Evolutionary conservation across 2,888 invertebrate species (phyloP), one percentile per base, ranked within the genome.

Genomic region (Tinea semifulvella): DNA sequence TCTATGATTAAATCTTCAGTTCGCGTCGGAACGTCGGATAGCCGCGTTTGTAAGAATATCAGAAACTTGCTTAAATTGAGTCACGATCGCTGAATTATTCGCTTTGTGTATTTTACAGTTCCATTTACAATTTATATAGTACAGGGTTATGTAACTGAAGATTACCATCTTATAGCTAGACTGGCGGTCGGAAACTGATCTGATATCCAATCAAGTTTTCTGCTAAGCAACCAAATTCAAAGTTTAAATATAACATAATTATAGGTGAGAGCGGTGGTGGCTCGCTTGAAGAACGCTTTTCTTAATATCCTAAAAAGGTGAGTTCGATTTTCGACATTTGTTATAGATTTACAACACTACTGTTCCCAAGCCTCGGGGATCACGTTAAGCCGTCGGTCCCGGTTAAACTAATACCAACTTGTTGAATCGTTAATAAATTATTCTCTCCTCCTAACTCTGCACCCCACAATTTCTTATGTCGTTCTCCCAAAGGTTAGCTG

Each of bases 1-100:
- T 45, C 36, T 26, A 25, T 43, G 43, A 43, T 43, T 43, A 19
- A 19, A 42, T 42, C 42, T 42, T 42, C 42, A 27, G 36, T 36
- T 36, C 36, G 36, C 36, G 17, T 14, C 17, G 17, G 17, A 18
- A 18, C 18, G 36, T 36, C 36, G 11, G 36, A 36, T 18, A 36
- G 17, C 36, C 36, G 17, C 16, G 18, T 16, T 36, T 36, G 36
- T 36, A 36, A 36, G 36, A 31, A 31, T 31, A 36, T 36, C 16
- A 36, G 36, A 18, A 36, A 18, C 18, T 36, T 18, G 17, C 36
- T 36, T 36, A 36, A 36, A 36, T 36, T 36, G 18, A 36, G 36
- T 36, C 36, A 36, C 36, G 36, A 36, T 10, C 36, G 13, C 31
- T 31, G 31, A 31, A 31, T 31, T 31, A 31, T 31, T 31, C 14